Conservation (phyloP, 2,797 vertebrate genomes). For the Trachurus trachurus region DNA sequence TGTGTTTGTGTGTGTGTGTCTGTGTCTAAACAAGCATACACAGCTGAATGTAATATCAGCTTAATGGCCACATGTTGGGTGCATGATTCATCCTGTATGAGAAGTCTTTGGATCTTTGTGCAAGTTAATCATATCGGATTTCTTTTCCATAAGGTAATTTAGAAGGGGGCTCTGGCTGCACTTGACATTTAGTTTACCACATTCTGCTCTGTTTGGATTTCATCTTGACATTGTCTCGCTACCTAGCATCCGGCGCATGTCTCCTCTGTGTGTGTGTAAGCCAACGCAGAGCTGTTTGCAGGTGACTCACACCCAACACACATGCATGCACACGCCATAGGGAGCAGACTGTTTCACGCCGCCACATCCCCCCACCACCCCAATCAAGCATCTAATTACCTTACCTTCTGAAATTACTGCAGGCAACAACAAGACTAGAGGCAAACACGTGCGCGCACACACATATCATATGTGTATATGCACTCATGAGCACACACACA, state of each 20-base stretch:
- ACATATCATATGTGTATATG: neutral
- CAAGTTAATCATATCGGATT: slow-evolving; percentile 66
- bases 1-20: slow-evolving; percentile 23
- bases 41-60: slow-evolving; percentile 68
- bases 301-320: slow-evolving; percentile 69
- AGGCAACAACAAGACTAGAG: slow-evolving; percentile 43
- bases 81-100: slow-evolving; percentile 65
- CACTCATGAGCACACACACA: neutral
- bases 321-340: slow-evolving; percentile 24
- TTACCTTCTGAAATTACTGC: slow-evolving; percentile 56
- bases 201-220: slow-evolving; percentile 62
- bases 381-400: slow-evolving; percentile 73
- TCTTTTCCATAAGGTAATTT: slow-evolving; percentile 71
- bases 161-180: slow-evolving; percentile 60
- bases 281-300: slow-evolving; percentile 43
- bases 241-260: slow-evolving; percentile 41
- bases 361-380: neutral
- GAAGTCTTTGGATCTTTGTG: slow-evolving; percentile 51
- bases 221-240: slow-evolving; percentile 59
- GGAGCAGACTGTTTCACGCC: slow-evolving; percentile 49
- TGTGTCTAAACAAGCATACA: slow-evolving; percentile 55
- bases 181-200: slow-evolving; percentile 69
- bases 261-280: slow-evolving; percentile 31
- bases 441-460: neutral
- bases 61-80: slow-evolving; percentile 58